Percentiles rank a stretch among this genome's conserved stretches.
Evolutionary conservation across 2,113 vertebrate genomes (phyloP).

Genomic region (Neotragus pygmaeus): DNA sequence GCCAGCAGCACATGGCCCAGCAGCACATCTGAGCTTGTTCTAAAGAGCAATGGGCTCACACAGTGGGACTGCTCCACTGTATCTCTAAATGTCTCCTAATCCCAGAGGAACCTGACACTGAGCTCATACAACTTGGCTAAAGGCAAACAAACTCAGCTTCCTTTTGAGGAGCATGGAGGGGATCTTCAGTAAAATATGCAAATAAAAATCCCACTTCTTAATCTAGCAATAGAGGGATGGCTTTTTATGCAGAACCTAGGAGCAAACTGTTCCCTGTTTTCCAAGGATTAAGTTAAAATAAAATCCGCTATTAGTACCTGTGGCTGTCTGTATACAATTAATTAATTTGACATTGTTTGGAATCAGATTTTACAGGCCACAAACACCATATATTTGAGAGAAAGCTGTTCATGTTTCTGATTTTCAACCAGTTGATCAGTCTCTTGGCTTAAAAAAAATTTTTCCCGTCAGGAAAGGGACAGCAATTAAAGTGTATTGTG

Average conservation of each 20-base stretch:
- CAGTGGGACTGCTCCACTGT: background rate
- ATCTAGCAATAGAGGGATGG: background rate
- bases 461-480: background rate
- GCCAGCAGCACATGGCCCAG: background rate
- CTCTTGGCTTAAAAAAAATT: conserved; percentile 12
- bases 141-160: background rate
- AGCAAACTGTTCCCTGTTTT: background rate
- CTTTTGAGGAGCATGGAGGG: fast-evolving
- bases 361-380: conserved; percentile 64
- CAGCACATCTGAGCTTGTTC: background rate
- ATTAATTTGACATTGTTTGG: conserved; percentile 59
- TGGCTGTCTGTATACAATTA: conserved; percentile 48
- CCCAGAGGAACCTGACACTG: background rate
- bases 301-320: conserved; percentile 15
- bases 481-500: background rate
- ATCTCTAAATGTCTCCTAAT: background rate
- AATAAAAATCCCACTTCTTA: background rate
- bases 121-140: background rate
- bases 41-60: background rate
- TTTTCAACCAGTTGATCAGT: background rate
- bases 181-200: background rate
- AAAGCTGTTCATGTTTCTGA: background rate
- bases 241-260: background rate
- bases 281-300: background rate
- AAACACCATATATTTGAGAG: conserved; percentile 48